Conservation (phyloP, 1,140 invertebrate species). For the Drosophila pruinosa region DNA sequence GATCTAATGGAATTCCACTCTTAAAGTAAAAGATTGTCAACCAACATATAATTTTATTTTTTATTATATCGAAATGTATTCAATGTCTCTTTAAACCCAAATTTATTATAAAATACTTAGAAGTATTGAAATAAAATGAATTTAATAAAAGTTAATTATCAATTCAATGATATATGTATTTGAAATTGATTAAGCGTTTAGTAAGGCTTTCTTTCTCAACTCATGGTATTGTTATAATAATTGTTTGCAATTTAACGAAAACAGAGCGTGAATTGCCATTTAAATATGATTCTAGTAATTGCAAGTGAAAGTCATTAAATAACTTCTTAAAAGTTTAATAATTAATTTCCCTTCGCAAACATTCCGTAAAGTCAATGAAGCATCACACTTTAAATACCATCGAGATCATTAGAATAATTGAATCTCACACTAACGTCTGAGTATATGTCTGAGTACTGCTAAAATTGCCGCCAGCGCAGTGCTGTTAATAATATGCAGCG, state of each 20-base stretch:
- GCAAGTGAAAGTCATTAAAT: not conserved
- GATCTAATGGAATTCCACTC: no score
- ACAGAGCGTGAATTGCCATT: not conserved
- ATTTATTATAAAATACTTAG: no score
- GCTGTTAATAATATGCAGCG: slow-evolving; percentile 36
- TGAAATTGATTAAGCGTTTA: no score
- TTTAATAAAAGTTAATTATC: no score
- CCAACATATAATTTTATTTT: no score
- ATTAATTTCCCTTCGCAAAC: slow-evolving; percentile 4
- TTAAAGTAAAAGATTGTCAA: no score
- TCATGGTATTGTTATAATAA: no score
- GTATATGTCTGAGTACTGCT: slow-evolving; percentile 2
- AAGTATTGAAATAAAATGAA: no score
- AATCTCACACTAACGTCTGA: not conserved
- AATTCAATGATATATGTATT: no score
- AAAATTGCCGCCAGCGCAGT: slow-evolving; percentile 37
- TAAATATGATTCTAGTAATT: not conserved
- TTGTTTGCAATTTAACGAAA: not conserved
- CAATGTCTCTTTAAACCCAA: no score
- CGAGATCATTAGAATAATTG: not conserved
- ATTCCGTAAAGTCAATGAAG: not conserved
- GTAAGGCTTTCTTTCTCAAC: no score
- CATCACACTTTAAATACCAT: not conserved
- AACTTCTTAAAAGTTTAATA: not conserved
- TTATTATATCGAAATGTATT: no score